Evolutionary conservation across 2,113 vertebrate genomes (phyloP).

Genomic region (Balaeniceps rex): DNA sequence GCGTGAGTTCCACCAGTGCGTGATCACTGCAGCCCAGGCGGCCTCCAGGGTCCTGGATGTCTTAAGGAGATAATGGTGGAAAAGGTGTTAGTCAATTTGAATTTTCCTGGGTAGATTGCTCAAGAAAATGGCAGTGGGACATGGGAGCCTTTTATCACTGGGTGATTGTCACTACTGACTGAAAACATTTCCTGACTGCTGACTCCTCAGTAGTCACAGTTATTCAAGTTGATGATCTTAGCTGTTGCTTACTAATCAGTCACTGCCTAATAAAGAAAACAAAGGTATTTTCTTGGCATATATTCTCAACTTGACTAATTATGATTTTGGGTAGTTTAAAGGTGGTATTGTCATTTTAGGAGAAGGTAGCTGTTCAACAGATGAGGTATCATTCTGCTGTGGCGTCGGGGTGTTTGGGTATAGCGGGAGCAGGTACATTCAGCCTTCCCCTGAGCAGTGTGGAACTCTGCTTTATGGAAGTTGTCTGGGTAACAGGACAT

Average conservation of each 20-base stretch:
- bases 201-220: neutral
- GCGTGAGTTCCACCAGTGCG: too few relatives aligned
- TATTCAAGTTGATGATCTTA: neutral
- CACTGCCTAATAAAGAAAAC: neutral
- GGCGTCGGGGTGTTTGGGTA: neutral
- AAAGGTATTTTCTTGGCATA: neutral
- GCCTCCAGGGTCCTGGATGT: neutral
- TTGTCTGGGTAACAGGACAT: neutral
- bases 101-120: neutral
- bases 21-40: too few relatives aligned
- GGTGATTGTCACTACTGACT: neutral
- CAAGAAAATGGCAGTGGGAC: neutral
- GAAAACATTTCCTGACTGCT: neutral
- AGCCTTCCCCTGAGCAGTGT: neutral
- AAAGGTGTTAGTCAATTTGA: neutral
- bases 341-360: neutral
- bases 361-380: neutral
- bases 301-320: neutral
- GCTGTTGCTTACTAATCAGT: neutral
- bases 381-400: neutral
- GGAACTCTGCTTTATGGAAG: neutral
- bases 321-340: neutral
- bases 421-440: neutral
- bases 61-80: neutral
- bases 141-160: neutral